Evolutionary conservation across 2,113 vertebrate genomes (phyloP).

Genomic region (Neotragus moschatus): DNA sequence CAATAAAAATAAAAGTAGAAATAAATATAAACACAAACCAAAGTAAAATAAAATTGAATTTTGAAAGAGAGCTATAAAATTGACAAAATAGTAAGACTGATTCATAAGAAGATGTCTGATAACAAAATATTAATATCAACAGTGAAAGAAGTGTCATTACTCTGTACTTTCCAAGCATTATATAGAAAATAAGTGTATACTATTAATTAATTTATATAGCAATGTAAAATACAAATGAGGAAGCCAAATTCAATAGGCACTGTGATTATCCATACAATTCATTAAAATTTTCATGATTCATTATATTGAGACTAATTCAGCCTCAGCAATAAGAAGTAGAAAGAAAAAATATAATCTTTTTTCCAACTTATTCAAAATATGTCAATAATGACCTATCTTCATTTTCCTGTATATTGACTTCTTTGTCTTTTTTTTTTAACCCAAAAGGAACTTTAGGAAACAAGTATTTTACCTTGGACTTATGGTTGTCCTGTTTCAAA

Average conservation of each 20-base stretch:
- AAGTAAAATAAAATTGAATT: not conserved
- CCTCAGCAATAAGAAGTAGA: not conserved
- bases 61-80: not conserved
- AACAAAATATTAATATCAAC: not conserved
- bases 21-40: not conserved
- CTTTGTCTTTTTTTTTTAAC: not conserved
- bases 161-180: not conserved
- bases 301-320: not conserved
- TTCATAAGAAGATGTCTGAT: not conserved
- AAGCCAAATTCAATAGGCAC: not conserved
- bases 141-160: not conserved
- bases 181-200: not conserved
- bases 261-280: not conserved
- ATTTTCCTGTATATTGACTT: not conserved
- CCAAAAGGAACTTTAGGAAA: not conserved
- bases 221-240: not conserved
- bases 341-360: not conserved
- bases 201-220: not conserved
- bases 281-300: constrained; percentile 1
- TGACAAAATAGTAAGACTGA: not conserved
- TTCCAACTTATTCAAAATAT: not conserved
- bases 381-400: not conserved
- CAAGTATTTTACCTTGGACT: not conserved
- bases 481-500: not conserved
- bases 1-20: not conserved